Evolutionary conservation across 2,797 vertebrate species (phyloP).

Genomic region (Ptychadena robeensis): DNA sequence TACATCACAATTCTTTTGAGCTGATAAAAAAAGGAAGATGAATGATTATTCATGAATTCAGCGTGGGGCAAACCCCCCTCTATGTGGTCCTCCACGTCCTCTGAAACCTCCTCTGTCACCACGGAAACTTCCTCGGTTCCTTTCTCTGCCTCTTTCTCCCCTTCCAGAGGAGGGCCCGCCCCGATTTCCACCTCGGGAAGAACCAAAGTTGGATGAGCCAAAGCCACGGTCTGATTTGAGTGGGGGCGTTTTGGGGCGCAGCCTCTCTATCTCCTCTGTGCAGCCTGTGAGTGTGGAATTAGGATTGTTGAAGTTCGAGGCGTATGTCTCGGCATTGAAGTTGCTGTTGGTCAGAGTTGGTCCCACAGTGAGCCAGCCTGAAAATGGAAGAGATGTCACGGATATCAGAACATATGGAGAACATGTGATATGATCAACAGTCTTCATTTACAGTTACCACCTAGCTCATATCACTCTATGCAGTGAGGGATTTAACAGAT

Average conservation of each 20-base stretch:
- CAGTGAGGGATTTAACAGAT: no score
- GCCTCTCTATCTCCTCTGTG: conserved; percentile 95
- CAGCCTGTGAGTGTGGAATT: conserved; percentile 90
- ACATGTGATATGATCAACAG: background rate
- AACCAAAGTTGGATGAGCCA: conserved; percentile 80
- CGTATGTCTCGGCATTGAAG: conserved; percentile 92
- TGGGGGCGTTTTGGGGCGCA: conserved; percentile 92
- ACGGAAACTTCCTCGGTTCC: conserved; percentile 92
- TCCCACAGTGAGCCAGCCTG: conserved; percentile 96
- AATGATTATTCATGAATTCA: conserved; percentile 67
- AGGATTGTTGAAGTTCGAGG: conserved; percentile 83
- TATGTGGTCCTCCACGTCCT: conserved; percentile 86
- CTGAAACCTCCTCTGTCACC: conserved; percentile 92
- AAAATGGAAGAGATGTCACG: background rate
- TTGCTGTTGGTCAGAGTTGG: conserved; percentile 97
- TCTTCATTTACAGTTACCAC: background rate
- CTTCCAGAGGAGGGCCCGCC: conserved; percentile 87
- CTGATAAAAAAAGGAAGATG: background rate
- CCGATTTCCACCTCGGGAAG: conserved; percentile 85
- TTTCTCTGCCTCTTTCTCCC: conserved; percentile 89
- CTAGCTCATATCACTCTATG: background rate
- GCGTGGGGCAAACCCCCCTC: conserved; percentile 88
- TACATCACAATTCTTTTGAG: background rate
- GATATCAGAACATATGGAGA: background rate
- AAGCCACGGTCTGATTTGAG: conserved; percentile 90